Base-by-base conservation (phyloP, 2,888 invertebrate species). In the Apamea sordens region DNA sequence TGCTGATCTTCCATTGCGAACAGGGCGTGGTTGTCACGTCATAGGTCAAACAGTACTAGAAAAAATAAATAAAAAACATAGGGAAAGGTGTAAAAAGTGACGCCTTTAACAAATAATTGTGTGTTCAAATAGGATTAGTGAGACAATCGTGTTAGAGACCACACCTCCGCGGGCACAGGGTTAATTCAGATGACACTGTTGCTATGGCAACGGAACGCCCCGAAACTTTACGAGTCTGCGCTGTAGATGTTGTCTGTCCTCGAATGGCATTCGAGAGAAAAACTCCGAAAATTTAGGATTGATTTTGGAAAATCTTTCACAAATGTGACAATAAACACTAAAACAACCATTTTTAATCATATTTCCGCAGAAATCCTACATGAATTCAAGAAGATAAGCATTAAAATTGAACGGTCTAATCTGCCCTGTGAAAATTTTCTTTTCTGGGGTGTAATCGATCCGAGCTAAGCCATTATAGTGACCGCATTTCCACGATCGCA, bases 131-230 rank as follows among this genome's bases (percentile, higher is more conserved):
- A 87, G 92, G 94, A 95, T 95, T 94, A 95, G 88, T 87, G 76
- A 53, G 86, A 86, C 92, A 94, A 95, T 94, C 95, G 91, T 91
- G 91, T 94, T 95, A 94, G 91, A 82, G 89, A 92, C 95, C 94
- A 94, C 94, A 93, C 94, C 94, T 94, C 92, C 93, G 74, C 72
- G 28, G 50, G 21, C 32, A 76, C 80, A 85, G 88, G 84, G 83
- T 86, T 86, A 71, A 80, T 65, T 78, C 77, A 86, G 89, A 88
- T 87, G 83, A 82, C 78, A 80, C 6, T 18, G 91, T 92, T 90
- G 83, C 86, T 82, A 91, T 92, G 89, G 89, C 74, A 84, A 93
- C 91, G 84, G 63, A 73, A 87, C 80, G 84, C 83, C 80, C 82
- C 82, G 81, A 80, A 88, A 86, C 13, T 74, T 47, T 50, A 64